Evolutionary conservation across 2,797 vertebrate genomes (phyloP).

Genomic region (Gymnothorax javanicus): DNA sequence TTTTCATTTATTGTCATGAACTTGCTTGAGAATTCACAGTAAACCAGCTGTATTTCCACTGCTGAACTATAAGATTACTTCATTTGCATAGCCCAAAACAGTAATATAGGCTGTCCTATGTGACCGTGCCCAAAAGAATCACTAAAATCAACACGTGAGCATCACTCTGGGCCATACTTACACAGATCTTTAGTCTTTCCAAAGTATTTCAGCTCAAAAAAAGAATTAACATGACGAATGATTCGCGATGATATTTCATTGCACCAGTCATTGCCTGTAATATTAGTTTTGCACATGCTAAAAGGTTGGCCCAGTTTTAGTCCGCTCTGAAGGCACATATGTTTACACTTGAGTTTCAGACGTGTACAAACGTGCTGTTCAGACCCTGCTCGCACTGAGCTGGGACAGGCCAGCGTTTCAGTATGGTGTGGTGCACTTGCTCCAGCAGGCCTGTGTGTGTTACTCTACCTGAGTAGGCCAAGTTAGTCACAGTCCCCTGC

Average conservation of each 20-base stretch:
- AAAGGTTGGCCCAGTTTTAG: background rate
- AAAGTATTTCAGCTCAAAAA: no score
- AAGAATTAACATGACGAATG: no score
- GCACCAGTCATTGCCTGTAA: no score
- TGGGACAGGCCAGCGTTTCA: constrained; percentile 2
- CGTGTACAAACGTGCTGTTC: constrained; percentile 12
- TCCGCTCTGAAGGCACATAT: background rate
- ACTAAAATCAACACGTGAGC: background rate
- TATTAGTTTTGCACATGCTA: no score
- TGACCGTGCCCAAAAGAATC: background rate
- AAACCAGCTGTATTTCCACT: background rate
- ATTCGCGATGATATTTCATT: no score
- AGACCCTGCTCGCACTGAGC: background rate
- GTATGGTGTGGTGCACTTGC: background rate
- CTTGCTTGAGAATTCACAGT: background rate
- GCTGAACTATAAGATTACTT: background rate
- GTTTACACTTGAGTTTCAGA: background rate
- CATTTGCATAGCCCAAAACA: background rate
- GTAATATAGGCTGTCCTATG: background rate
- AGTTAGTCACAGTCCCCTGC: constrained; percentile 17
- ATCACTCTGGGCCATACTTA: background rate
- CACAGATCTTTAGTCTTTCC: no score
- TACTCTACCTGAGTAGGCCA: background rate
- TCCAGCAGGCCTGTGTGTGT: background rate
- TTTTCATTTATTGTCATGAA: background rate